phyloP scores from a whole-genome alignment of 2,113 vertebrate genomes.

The Semnopithecus entellus region DNA sequence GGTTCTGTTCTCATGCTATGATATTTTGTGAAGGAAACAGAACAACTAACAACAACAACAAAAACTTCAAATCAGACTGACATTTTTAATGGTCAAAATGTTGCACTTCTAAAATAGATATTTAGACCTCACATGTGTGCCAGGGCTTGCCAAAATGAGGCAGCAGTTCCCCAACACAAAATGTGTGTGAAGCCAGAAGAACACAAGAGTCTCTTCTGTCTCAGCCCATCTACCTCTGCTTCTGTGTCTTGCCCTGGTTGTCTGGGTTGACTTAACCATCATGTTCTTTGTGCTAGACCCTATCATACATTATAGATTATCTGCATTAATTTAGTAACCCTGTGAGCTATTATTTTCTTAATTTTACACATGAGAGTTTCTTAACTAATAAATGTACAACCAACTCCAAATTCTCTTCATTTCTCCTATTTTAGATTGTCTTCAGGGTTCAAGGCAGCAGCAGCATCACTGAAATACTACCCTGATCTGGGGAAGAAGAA shows the following conservation, averaged over 20 bases:
- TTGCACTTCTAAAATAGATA: not conserved
- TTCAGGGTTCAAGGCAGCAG: not conserved
- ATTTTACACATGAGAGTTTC: not conserved
- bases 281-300: not conserved
- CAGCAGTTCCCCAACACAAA: no score
- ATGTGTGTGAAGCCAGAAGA: rapidly evolving
- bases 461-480: not conserved
- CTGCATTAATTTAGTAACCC: not conserved
- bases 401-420: not conserved
- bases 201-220: no score
- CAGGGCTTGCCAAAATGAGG: not conserved
- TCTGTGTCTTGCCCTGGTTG: not conserved
- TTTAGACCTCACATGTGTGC: not conserved
- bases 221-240: not conserved
- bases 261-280: not conserved
- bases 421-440: not conserved
- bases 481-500: not conserved
- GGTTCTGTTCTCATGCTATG: not conserved
- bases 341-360: not conserved
- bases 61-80: not conserved
- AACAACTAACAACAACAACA: not conserved
- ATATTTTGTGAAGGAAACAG: not conserved
- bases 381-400: not conserved
- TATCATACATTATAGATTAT: rapidly evolving
- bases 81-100: not conserved